Percentiles rank a stretch among this genome's conserved stretches.
Conservation (phyloP, 53 echinoderm and acorn worm genomes). For the Crossaster papposus region DNA sequence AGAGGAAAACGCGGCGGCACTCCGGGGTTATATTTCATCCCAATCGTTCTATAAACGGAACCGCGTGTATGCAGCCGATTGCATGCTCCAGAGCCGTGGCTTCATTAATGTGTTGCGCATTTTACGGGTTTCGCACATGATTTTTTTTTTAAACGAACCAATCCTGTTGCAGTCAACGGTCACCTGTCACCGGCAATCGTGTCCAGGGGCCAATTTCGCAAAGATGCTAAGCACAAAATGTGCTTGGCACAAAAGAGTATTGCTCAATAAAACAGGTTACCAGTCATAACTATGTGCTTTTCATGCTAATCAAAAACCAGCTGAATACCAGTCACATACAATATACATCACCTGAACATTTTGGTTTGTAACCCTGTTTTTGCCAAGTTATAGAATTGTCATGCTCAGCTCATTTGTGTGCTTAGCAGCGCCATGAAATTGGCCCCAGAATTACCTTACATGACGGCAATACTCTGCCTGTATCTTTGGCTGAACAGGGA, state of each 20-base stretch:
- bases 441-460: not conserved
- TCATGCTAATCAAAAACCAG: no score
- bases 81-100: not conserved
- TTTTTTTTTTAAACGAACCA: not conserved
- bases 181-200: not conserved
- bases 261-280: no score
- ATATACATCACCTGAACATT: no score
- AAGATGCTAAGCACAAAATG: no score
- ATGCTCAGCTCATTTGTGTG: no score
- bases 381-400: no score
- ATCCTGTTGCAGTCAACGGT: not conserved
- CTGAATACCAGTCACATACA: no score
- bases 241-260: no score
- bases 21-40: not conserved
- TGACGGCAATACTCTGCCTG: not conserved
- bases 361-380: no score
- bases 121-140: not conserved
- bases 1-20: not conserved
- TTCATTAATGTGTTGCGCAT: not conserved
- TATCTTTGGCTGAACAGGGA: not conserved
- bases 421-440: no score
- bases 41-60: not conserved
- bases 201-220: no score
- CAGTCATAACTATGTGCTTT: no score
- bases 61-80: not conserved